Evolutionary conservation across 2,797 vertebrate genomes (phyloP).

Genomic region (Euphonia xanthogaster): DNA sequence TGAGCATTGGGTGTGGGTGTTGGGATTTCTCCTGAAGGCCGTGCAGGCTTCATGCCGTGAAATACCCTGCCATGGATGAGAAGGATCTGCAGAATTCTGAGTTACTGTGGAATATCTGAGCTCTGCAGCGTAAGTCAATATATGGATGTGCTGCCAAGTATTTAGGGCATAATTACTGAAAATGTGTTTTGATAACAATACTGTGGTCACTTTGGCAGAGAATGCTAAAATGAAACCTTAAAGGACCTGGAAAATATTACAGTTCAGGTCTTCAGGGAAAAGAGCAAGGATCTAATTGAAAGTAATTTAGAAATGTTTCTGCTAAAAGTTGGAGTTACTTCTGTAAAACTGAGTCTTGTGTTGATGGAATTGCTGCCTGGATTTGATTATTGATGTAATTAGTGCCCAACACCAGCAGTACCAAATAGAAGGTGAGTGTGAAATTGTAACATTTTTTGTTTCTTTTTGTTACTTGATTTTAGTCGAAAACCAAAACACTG

Average conservation of each 20-base stretch:
- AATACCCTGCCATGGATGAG: fast-evolving
- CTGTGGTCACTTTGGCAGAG: background rate
- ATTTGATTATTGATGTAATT: background rate
- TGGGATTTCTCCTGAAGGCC: fast-evolving
- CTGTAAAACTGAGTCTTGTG: background rate
- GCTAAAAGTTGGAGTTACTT: background rate
- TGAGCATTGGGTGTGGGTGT: background rate
- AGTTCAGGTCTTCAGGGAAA: background rate
- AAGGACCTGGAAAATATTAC: background rate
- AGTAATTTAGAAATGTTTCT: background rate
- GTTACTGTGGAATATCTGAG: background rate
- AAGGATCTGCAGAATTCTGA: background rate
- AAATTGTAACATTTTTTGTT: background rate
- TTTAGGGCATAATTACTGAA: background rate
- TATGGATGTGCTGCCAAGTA: background rate
- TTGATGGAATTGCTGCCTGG: background rate
- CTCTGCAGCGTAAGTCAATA: background rate
- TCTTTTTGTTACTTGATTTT: background rate
- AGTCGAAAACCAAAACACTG: background rate
- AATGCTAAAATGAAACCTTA: background rate
- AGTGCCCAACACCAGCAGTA: too few species aligned
- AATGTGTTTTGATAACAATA: background rate
- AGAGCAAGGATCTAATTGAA: background rate
- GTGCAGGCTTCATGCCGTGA: background rate
- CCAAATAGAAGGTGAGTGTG: background rate